Conservation (phyloP, 2,888 invertebrate genomes). For the Cotesia congregata region DNA sequence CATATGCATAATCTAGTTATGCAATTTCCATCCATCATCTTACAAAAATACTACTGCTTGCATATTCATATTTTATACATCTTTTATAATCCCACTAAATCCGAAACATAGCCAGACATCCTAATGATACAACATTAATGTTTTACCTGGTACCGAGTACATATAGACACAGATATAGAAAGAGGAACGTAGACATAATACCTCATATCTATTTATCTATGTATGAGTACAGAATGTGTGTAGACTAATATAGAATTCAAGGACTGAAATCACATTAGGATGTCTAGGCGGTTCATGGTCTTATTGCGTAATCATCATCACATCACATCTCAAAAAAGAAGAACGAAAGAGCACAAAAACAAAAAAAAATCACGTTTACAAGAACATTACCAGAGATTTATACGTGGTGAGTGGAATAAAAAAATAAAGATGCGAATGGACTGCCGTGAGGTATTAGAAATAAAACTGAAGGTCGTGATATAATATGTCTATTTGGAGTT, state of each 20-base stretch:
- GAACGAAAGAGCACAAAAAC: not conserved
- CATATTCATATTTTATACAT: not conserved
- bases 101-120: not conserved
- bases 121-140: not conserved
- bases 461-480: constrained; percentile 46
- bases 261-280: constrained; percentile 33
- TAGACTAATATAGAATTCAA: constrained; percentile 10
- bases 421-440: constrained; percentile 42
- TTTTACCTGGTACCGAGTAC: not conserved
- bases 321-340: not conserved
- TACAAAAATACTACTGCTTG: not conserved
- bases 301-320: constrained; percentile 29
- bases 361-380: constrained; percentile 49
- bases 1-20: not conserved
- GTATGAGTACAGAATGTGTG: not conserved
- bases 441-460: constrained; percentile 59
- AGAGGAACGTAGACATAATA: not conserved
- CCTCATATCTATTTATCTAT: not conserved
- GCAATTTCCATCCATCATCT: not conserved
- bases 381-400: constrained; percentile 46
- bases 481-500: constrained; percentile 48
- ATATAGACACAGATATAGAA: not conserved
- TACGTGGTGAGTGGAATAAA: not conserved
- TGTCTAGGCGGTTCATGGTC: constrained; percentile 40
- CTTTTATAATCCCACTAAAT: not conserved